Percentiles rank a stretch among this genome's conserved stretches.
Evolutionary conservation across 2,113 vertebrate genomes (phyloP).

Genomic region (Hemiprocne comata): DNA sequence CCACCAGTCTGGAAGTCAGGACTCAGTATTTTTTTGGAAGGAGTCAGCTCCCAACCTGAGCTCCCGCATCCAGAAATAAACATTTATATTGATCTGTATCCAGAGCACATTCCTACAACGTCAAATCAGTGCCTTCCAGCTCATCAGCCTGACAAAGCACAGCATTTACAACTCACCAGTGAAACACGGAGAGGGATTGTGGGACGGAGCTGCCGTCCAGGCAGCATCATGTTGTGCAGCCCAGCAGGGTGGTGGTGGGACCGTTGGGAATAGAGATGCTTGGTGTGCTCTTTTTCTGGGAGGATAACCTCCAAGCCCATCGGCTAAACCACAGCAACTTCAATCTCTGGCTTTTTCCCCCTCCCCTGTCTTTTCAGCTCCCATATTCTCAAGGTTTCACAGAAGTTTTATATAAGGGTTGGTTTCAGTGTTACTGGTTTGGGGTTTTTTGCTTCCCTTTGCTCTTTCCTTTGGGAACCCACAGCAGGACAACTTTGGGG

Average conservation of each 20-base stretch:
- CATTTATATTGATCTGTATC: neutral
- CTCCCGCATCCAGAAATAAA: neutral
- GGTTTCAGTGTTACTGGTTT: neutral
- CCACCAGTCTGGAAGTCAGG: neutral
- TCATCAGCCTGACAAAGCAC: neutral
- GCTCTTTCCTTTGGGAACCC: constrained; percentile 4
- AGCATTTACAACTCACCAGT: neutral
- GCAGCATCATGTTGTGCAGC: fast-evolving
- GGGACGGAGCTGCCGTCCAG: fast-evolving
- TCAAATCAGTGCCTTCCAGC: neutral
- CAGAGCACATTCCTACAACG: neutral
- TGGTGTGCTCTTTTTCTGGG: fast-evolving
- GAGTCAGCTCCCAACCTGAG: neutral
- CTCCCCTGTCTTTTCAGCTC: neutral
- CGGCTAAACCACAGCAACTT: neutral
- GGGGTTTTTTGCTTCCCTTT: neutral
- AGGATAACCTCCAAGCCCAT: neutral
- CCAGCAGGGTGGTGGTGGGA: neutral
- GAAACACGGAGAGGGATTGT: fast-evolving
- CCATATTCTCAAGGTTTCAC: neutral
- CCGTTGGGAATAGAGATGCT: neutral
- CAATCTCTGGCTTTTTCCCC: neutral
- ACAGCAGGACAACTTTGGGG: neutral
- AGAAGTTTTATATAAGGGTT: neutral
- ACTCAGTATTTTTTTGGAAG: neutral